These are phyloP conservation scores for Teleogryllus occipitalis DNA, from an alignment of 1,140 invertebrate species.

Conservation along the genomic window DNA sequence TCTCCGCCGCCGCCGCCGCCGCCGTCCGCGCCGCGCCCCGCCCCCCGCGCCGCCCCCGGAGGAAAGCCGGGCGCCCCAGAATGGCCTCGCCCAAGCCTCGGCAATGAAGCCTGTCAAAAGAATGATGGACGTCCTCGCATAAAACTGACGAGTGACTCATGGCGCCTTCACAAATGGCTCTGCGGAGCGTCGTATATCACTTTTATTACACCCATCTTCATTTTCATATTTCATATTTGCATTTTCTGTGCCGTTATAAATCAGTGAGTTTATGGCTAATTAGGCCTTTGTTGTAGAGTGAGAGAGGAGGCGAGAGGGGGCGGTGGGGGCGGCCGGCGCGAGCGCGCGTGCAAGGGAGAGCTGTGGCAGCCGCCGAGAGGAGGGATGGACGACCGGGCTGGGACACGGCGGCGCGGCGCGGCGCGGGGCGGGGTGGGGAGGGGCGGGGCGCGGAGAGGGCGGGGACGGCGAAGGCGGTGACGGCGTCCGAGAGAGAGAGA, in stretches of 20 bases:
- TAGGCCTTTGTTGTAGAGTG: slow-evolving; percentile 47
- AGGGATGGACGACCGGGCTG: not conserved
- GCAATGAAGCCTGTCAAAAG: slow-evolving; percentile 55
- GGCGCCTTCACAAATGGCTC: slow-evolving; percentile 60
- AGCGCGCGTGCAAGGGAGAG: slow-evolving; percentile 22
- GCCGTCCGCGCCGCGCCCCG: slow-evolving; percentile 9
- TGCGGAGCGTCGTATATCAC: slow-evolving; percentile 65
- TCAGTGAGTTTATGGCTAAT: slow-evolving; percentile 60
- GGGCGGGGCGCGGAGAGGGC: too few relatives aligned
- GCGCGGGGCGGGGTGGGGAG: too few relatives aligned
- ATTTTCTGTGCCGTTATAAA: slow-evolving; percentile 50
- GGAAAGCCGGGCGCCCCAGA: not conserved
- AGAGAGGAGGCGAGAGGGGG: slow-evolving; percentile 36
- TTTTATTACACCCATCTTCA: slow-evolving; percentile 70
- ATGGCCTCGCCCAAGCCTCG: slow-evolving; percentile 21
- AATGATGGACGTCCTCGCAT: slow-evolving; percentile 57
- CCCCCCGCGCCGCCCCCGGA: not conserved
- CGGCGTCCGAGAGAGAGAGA: too few relatives aligned
- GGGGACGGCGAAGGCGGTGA: too few relatives aligned
- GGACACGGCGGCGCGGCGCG: not conserved
- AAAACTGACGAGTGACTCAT: slow-evolving; percentile 50
- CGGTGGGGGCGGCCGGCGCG: slow-evolving; percentile 31
- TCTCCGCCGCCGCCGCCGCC: not conserved
- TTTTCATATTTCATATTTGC: slow-evolving; percentile 76
- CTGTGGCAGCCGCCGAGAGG: too few relatives aligned